Evolutionary conservation across 2,113 vertebrate species (phyloP), one percentile per base, ranked within the genome.

Genomic region (Rhea pennata): DNA sequence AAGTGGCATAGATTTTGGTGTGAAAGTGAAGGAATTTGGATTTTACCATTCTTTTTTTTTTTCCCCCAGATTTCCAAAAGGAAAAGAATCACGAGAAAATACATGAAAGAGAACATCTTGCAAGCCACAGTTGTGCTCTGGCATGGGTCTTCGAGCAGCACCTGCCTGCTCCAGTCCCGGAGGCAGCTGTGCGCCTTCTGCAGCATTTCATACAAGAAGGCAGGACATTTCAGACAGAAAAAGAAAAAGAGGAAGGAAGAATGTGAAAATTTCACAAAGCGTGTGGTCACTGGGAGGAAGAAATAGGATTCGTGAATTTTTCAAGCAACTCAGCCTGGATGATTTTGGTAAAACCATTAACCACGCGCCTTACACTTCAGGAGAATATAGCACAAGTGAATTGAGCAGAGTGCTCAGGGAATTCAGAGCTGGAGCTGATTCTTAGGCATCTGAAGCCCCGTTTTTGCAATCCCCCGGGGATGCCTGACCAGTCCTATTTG

Each of bases 231-330:
- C 80, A 33, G 58, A 59, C 40, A 15, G n/a, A 46, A 33, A 24
- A 14, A 73, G 20, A 69, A 54, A 79, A 94, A 88, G 85, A 10
- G 88, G 92, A 96, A 96, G 86, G 83, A 85, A 93, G 87, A 83
- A 69, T 3, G n/a, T 20, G 66, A 88, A 46, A 69, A 62, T 62
- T 90, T 73, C 4, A 0, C 59, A 75, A 77, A 76, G 62, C 8
- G 33, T 83, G 95, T 84, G 92, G 94, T 80, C 69, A 86, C 79
- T 15, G 72, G 64, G 69, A 97, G 92, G 91, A 97, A 96, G 69
- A 88, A 95, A 74, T 70, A 46, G 33, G 59, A 66, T 2, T 80
- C 58, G 65, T 46, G 33, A 76, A 54, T 40, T 92, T 88, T 90
- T 76, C 36, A 59, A 59, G 56, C 56, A 20, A 59, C 56, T 59